These are phyloP conservation scores for Stichopus horrens DNA, from an alignment of 53 echinoderm and acorn worm species.

Conservation along the genomic window DNA sequence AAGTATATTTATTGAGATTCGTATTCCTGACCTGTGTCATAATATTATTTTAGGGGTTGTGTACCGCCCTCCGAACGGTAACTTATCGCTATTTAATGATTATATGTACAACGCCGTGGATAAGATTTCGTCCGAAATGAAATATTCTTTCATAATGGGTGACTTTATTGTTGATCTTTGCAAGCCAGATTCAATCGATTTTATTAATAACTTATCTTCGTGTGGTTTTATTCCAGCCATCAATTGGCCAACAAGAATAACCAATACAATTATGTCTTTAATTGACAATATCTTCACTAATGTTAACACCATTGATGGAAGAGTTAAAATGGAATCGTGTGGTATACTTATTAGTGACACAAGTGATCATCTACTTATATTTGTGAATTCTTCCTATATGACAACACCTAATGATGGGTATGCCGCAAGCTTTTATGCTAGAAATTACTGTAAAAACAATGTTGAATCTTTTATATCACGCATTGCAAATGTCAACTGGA, in stretches of 20 bases:
- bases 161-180: neutral
- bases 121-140: neutral
- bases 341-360: neutral
- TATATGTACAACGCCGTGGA: neutral
- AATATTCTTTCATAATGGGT: neutral
- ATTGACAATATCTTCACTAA: conserved; percentile 31
- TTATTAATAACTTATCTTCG: neutral
- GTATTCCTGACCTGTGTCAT: neutral
- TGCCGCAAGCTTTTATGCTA: neutral
- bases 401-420: neutral
- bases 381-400: neutral
- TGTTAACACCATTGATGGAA: neutral
- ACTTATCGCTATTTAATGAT: neutral
- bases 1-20: conserved; percentile 10
- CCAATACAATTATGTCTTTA: neutral
- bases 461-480: neutral
- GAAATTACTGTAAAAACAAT: neutral
- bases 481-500: neutral
- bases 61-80: neutral
- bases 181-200: neutral
- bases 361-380: neutral
- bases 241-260: neutral
- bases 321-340: neutral
- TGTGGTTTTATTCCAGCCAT: neutral
- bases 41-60: neutral